Percentiles rank a stretch among this genome's conserved stretches.
phyloP scores from a whole-genome alignment of 2,113 vertebrate species.

The Apus apus region DNA sequence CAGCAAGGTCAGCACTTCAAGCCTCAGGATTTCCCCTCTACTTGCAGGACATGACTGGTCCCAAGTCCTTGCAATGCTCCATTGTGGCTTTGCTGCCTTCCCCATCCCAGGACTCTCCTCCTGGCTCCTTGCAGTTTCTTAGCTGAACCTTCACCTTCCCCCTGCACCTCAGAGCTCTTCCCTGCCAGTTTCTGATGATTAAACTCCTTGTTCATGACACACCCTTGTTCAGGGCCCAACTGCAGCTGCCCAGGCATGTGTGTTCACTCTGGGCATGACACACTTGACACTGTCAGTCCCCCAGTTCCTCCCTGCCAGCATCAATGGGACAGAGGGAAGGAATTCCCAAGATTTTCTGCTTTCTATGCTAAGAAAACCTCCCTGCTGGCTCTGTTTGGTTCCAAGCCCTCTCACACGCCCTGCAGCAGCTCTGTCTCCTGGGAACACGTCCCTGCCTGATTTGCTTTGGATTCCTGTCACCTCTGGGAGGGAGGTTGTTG shows the following conservation, averaged over 20 bases:
- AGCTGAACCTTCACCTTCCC: neutral
- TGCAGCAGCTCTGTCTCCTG: neutral
- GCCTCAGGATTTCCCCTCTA: neutral
- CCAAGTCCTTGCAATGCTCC: neutral
- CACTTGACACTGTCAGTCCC: neutral
- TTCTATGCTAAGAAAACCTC: neutral
- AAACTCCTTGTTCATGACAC: fast-evolving
- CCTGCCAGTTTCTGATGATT: neutral
- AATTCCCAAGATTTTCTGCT: neutral
- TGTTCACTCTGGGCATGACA: neutral
- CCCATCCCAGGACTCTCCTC: neutral
- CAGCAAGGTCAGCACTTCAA: neutral
- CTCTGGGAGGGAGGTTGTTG: neutral
- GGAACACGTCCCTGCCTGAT: neutral
- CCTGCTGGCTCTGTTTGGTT: neutral
- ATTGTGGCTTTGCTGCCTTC: neutral
- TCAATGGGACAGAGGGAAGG: neutral
- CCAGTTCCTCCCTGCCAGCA: neutral
- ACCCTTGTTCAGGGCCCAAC: neutral
- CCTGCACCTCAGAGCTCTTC: neutral
- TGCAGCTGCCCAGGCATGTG: neutral
- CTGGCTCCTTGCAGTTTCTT: neutral
- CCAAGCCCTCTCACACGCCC: neutral
- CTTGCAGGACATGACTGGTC: neutral
- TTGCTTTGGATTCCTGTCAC: neutral